phyloP scores from a whole-genome alignment of 1,140 invertebrate genomes.

The Mesaphorura yosii region DNA sequence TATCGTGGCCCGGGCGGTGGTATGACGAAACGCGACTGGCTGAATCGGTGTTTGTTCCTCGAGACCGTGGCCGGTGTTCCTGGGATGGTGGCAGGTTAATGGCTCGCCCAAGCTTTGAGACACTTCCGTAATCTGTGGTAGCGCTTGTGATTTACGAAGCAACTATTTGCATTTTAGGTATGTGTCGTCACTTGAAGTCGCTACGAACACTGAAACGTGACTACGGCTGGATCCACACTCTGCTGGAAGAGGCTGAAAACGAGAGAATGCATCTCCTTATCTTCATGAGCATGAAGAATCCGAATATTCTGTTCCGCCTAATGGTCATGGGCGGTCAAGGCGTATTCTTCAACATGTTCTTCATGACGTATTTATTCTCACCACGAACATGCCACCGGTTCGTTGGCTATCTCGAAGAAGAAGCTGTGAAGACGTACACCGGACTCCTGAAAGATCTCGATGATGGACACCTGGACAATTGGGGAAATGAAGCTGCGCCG shows the following conservation, averaged over 20 bases:
- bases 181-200: slow-evolving; percentile 38
- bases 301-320: slow-evolving; percentile 34
- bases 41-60: slow-evolving; percentile 15
- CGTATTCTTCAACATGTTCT: slow-evolving; percentile 37
- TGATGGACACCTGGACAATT: slow-evolving; percentile 28
- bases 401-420: slow-evolving; percentile 41
- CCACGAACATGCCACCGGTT: slow-evolving; percentile 39
- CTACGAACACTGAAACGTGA: slow-evolving; percentile 37
- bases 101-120: no score
- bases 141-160: no score
- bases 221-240: slow-evolving; percentile 41
- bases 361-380: slow-evolving; percentile 35
- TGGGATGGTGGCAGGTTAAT: slow-evolving; percentile 9
- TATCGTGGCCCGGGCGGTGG: slow-evolving; percentile 20
- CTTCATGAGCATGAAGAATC: slow-evolving; percentile 36
- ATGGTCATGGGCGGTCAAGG: slow-evolving; percentile 36
- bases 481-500: slow-evolving; percentile 35
- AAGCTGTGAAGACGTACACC: slow-evolving; percentile 40
- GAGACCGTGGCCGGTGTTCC: slow-evolving; percentile 18
- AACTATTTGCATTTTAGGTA: no score
- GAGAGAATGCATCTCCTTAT: slow-evolving; percentile 41
- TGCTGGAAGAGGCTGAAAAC: slow-evolving; percentile 42
- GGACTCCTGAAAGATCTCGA: slow-evolving; percentile 36
- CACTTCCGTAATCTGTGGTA: no score
- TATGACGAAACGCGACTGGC: slow-evolving; percentile 15